A percentile compares a stretch with the other conserved stretches of the same genome.
phyloP scores from a whole-genome alignment of 2,888 invertebrate genomes.

The Podabrus alpinus region DNA sequence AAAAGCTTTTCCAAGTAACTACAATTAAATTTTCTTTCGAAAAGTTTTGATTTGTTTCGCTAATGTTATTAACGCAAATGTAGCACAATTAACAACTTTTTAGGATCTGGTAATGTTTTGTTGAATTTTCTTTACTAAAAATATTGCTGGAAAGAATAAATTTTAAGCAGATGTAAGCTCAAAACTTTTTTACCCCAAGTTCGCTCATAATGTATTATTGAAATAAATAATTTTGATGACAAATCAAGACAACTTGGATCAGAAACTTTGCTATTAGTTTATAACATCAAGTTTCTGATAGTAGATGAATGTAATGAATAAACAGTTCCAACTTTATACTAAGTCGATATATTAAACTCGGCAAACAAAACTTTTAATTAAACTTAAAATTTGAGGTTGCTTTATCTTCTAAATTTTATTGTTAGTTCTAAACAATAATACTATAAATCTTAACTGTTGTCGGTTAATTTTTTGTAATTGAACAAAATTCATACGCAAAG shows the following conservation, averaged over 20 bases:
- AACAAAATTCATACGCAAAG: too few relatives aligned
- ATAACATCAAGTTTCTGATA: neutral
- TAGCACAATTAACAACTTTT: constrained; percentile 18
- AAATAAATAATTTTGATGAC: neutral
- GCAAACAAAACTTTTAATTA: neutral
- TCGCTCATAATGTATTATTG: neutral
- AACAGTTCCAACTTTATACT: neutral
- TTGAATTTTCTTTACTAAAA: neutral
- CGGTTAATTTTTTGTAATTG: too few relatives aligned
- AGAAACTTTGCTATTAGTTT: neutral
- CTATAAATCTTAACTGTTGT: too few relatives aligned
- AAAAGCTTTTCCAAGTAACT: neutral
- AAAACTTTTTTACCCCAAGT: neutral
- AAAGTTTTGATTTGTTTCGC: constrained; percentile 16
- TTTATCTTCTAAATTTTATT: neutral
- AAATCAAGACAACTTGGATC: neutral
- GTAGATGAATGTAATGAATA: neutral
- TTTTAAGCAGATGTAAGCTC: neutral
- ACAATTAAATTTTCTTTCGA: constrained; percentile 17
- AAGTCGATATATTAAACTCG: neutral
- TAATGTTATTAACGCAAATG: constrained; percentile 11
- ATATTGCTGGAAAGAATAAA: neutral
- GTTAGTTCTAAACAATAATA: neutral
- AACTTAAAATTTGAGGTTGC: neutral
- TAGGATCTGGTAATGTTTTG: neutral